A percentile compares a stretch with the other conserved stretches of the same genome.
These are phyloP conservation scores for Triplophysa dalaica DNA, from an alignment of 2,113 vertebrate genomes.

Conservation along the genomic window DNA sequence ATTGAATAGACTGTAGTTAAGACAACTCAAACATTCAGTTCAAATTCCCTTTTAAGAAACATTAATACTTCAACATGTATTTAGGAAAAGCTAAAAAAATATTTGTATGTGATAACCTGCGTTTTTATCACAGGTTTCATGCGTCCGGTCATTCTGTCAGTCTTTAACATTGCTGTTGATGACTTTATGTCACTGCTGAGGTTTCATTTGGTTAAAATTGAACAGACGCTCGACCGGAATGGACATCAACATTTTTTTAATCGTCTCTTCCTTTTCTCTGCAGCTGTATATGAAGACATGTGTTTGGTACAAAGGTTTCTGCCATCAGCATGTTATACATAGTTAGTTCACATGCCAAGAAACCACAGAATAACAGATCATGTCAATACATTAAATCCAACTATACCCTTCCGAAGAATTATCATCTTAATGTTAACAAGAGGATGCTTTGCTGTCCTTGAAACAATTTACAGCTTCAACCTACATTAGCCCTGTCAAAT, in stretches of 20 bases:
- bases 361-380: constrained; percentile 44
- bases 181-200: no score
- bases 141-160: no score
- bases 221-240: not conserved
- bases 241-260: not conserved
- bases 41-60: no score
- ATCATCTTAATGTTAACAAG: constrained; percentile 14
- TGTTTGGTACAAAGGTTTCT: not conserved
- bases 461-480: constrained; percentile 8
- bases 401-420: constrained; percentile 1
- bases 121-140: no score
- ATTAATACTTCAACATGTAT: no score
- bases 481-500: no score
- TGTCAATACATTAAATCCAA: not conserved
- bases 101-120: no score
- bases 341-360: not conserved
- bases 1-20: not conserved
- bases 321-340: not conserved
- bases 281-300: not conserved
- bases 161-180: no score
- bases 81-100: no score
- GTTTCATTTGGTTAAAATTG: not conserved
- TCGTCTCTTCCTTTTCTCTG: no score
- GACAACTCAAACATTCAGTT: no score
- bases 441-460: constrained; percentile 14